Conservation (phyloP, 92 coral and sea anemone genomes). For the Porites rus region DNA sequence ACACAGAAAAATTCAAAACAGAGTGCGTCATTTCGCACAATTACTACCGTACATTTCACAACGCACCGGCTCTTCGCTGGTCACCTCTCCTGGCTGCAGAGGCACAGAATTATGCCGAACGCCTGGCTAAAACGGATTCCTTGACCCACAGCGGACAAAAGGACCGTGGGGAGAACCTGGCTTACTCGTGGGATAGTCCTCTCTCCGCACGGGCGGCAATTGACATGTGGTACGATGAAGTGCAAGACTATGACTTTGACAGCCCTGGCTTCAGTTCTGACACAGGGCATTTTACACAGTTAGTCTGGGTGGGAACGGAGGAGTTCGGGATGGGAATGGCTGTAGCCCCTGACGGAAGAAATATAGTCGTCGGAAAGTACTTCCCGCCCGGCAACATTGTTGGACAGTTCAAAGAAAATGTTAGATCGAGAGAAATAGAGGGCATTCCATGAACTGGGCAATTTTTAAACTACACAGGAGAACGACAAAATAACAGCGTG, state of each 20-base stretch:
- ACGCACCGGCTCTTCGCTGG: slow-evolving; percentile 86
- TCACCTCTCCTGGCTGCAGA: slow-evolving; percentile 88
- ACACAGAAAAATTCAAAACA: slow-evolving; percentile 88
- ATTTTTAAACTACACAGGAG: no score
- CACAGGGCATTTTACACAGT: slow-evolving; percentile 92
- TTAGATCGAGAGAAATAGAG: slow-evolving; percentile 72
- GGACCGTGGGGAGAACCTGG: slow-evolving; percentile 92
- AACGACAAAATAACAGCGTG: background rate
- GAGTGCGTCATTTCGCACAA: slow-evolving; percentile 96
- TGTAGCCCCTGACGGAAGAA: slow-evolving; percentile 88
- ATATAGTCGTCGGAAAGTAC: slow-evolving; percentile 91
- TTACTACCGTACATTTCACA: slow-evolving; percentile 97
- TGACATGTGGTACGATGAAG: slow-evolving; percentile 96
- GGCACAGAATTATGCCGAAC: slow-evolving; percentile 97
- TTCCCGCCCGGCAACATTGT: slow-evolving; percentile 95
- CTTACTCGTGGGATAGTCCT: slow-evolving; percentile 86
- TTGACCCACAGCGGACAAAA: slow-evolving; percentile 89
- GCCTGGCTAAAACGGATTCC: slow-evolving; percentile 81
- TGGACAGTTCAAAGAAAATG: slow-evolving; percentile 92
- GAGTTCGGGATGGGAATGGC: slow-evolving; percentile 98
- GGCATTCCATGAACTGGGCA: slow-evolving; percentile 26
- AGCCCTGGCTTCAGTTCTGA: slow-evolving; percentile 90
- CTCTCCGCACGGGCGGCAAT: slow-evolving; percentile 91
- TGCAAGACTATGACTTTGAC: slow-evolving; percentile 82
- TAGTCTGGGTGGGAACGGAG: slow-evolving; percentile 87